A percentile compares a stretch with the other conserved stretches of the same genome.
phyloP scores from a whole-genome alignment of 2,113 vertebrate species.

The Thomomys bottae region DNA sequence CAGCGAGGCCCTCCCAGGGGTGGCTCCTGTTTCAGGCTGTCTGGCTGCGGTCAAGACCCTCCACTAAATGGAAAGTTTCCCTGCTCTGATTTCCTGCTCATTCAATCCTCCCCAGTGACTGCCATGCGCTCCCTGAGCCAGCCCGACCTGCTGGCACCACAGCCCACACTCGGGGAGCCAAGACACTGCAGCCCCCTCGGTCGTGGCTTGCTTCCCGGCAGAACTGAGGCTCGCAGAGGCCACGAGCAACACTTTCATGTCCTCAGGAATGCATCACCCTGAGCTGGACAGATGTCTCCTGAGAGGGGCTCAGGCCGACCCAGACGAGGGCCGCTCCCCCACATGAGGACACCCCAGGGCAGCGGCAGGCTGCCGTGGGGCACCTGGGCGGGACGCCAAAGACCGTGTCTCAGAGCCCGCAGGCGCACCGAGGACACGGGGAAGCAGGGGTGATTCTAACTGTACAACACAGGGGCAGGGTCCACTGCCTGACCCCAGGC shows the following conservation, averaged over 20 bases:
- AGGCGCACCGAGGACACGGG: background rate
- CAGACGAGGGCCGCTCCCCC: background rate
- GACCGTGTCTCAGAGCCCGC: no score
- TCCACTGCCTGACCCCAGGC: no score
- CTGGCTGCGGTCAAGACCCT: slow-evolving; percentile 27
- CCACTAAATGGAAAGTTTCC: background rate
- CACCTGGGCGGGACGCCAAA: accelerated
- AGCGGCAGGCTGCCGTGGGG: background rate
- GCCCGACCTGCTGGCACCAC: background rate
- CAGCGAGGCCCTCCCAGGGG: background rate
- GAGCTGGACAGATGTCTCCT: background rate
- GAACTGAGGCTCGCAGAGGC: background rate
- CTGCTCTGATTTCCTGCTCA: background rate
- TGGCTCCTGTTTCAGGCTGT: slow-evolving; percentile 2
- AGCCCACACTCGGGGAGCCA: background rate
- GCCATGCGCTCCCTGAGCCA: background rate
- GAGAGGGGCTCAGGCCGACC: accelerated
- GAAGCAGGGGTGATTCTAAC: background rate
- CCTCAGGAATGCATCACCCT: background rate
- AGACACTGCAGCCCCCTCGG: background rate
- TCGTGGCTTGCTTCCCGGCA: background rate
- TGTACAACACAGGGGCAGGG: no score
- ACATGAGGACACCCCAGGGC: background rate
- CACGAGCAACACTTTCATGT: no score
- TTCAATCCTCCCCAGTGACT: slow-evolving; percentile 53